Base-by-base conservation (phyloP, 2,888 invertebrate genomes). In the Ochropleura plecta region DNA sequence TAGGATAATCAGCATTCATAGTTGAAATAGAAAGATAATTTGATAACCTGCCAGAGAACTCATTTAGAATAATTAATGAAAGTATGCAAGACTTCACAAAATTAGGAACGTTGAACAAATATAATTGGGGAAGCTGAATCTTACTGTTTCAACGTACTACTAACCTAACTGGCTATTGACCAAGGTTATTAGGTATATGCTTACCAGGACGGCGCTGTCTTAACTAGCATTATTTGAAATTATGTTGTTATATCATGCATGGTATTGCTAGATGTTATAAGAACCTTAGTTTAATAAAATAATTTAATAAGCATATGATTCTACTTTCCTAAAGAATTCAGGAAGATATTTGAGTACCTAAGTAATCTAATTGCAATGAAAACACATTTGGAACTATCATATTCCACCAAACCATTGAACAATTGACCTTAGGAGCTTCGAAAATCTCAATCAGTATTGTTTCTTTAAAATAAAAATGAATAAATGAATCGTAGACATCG, bases 41-140 rank as follows among this genome's bases (percentile, higher is more conserved):
- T 55, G 78, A 78, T 48, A 30, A 12, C 5, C 14, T 78, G 71
- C 76, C 76, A 77, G n/a, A 30, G 14, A 51, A 57, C 44, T 40
- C 14, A 46, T 46, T 46, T 40, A 67, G 63, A 73, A 42, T 62
- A 46, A 12, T 40, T 53, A n/a, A 76, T 49, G 12, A 65, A 46
- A 18, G 40, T 18, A 59, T 76, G 20, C 14, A 20, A 59, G 46
- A 68, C 14, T 69, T 76, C 40, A 51, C 1, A 20, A 10, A n/a
- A 48, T 30, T 48, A 20, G 18, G n/a, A 12, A n/a, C 5, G 14
- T 10, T 44, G 44, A 57, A 46, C 18, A 30, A 57, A 10, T 6
- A 12, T 44, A 49, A 49, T 66, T 70, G 7, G 16, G 48, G 1
- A 49, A n/a, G n/a, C 44, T 67, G 44, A 44, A 16, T 69, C 14